These are phyloP conservation scores for Lepidurus couesii DNA, from an alignment of 1,140 invertebrate species.

Conservation along the genomic window DNA sequence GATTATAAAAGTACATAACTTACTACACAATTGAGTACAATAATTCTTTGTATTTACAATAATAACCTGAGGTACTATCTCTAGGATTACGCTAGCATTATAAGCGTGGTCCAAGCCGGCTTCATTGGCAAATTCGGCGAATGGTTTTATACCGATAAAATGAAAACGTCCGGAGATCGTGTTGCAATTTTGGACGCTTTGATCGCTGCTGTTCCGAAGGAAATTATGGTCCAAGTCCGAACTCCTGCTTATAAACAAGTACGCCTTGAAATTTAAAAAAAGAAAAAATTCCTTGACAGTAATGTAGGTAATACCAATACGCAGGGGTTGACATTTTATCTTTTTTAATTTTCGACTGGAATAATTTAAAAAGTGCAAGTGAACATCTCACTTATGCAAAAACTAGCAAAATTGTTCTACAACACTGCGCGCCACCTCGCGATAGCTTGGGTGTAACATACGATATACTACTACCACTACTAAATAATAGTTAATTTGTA, in stretches of 20 bases:
- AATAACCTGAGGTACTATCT: neutral
- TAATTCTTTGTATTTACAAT: neutral
- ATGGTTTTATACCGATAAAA: slow-evolving; percentile 31
- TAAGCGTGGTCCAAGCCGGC: slow-evolving; percentile 27
- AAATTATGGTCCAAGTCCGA: slow-evolving; percentile 29
- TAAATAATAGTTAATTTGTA: too few relatives aligned
- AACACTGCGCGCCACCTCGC: too few relatives aligned
- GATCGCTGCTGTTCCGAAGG: slow-evolving; percentile 24
- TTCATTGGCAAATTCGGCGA: slow-evolving; percentile 34
- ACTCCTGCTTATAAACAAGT: slow-evolving; percentile 29
- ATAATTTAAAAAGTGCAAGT: too few relatives aligned
- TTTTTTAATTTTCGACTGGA: too few relatives aligned
- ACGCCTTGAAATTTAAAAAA: neutral
- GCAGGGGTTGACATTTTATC: too few relatives aligned
- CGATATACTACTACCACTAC: too few relatives aligned
- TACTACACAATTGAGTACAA: too few relatives aligned
- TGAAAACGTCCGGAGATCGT: neutral
- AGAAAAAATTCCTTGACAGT: too few relatives aligned
- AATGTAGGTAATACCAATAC: too few relatives aligned
- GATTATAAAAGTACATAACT: slow-evolving; percentile 12
- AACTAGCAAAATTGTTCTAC: too few relatives aligned
- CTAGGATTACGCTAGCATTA: slow-evolving; percentile 17
- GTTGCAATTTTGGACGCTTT: slow-evolving; percentile 25
- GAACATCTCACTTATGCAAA: too few relatives aligned
- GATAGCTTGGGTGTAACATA: too few relatives aligned